These are phyloP conservation scores for Protonibea diacanthus DNA, from an alignment of 2,797 vertebrate genomes.

Conservation along the genomic window DNA sequence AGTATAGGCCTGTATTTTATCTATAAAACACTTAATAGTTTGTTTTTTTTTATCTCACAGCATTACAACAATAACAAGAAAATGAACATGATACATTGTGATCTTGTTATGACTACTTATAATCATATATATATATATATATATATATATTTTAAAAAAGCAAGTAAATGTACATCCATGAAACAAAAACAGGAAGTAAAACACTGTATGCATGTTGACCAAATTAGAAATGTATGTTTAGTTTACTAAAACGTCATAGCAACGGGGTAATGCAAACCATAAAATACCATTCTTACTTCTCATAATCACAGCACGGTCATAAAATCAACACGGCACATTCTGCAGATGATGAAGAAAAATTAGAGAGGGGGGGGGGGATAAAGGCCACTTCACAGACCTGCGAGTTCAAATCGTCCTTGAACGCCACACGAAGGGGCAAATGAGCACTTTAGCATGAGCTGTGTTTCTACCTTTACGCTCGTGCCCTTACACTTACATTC, in stretches of 20 bases:
- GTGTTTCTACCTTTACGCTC: no score
- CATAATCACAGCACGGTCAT: conserved; percentile 37
- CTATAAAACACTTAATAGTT: conserved; percentile 32
- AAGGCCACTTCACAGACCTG: conserved; percentile 22
- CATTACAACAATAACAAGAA: conserved; percentile 42
- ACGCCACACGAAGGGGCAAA: conserved; percentile 4
- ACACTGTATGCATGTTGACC: conserved; percentile 19
- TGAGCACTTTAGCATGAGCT: conserved; percentile 13
- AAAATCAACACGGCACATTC: conserved; percentile 18
- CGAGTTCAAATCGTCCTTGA: not conserved
- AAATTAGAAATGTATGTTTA: conserved; percentile 6
- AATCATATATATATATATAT: conserved; percentile 7
- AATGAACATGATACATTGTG: conserved; percentile 16
- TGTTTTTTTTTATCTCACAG: conserved; percentile 30
- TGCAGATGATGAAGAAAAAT: conserved; percentile 3
- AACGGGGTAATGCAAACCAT: conserved; percentile 53
- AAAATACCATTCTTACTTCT: conserved; percentile 11
- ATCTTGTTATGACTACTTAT: conserved; percentile 16
- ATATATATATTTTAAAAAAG: not conserved
- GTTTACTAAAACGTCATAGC: conserved; percentile 26
- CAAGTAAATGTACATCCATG: conserved; percentile 28
- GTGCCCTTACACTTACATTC: not conserved
- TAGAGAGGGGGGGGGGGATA: not conserved
- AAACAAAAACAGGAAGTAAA: conserved; percentile 33
- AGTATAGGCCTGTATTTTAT: conserved; percentile 36